phyloP scores from a whole-genome alignment of 2,888 invertebrate species.

The Chrysolina haemoptera region DNA sequence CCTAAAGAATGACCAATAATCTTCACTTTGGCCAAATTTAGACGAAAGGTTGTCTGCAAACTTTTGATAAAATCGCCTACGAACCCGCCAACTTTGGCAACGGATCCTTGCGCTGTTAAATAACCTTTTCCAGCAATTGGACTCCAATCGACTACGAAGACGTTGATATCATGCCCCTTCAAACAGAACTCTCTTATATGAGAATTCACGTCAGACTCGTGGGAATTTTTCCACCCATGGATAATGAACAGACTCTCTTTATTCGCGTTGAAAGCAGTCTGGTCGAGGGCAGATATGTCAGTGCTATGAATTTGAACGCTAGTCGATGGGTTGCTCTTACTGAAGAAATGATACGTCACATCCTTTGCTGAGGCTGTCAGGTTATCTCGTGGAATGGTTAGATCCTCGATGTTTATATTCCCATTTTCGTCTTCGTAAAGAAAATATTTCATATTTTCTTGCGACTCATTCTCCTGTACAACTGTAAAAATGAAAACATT shows the following conservation, averaged over 20 bases:
- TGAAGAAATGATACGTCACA: conserved; percentile 57
- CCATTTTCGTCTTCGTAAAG: conserved; percentile 46
- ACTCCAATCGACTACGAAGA: conserved; percentile 65
- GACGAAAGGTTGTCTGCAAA: background rate
- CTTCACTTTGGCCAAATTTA: conserved; percentile 39
- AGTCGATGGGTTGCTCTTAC: conserved; percentile 47
- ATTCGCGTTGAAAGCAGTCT: conserved; percentile 50
- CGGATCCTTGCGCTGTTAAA: conserved; percentile 49
- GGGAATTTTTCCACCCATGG: conserved; percentile 62
- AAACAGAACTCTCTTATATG: conserved; percentile 56
- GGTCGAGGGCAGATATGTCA: conserved; percentile 30
- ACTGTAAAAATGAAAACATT: background rate
- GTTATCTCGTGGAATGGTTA: conserved; percentile 23
- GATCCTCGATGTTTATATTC: conserved; percentile 46
- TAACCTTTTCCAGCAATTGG: conserved; percentile 47
- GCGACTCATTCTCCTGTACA: background rate
- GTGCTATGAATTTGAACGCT: conserved; percentile 42
- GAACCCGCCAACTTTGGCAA: conserved; percentile 54
- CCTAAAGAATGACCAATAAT: conserved; percentile 59
- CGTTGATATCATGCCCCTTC: conserved; percentile 57
- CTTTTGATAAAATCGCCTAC: conserved; percentile 43
- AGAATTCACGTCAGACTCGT: conserved; percentile 55
- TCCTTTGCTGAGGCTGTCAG: conserved; percentile 46
- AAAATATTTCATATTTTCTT: conserved; percentile 37
- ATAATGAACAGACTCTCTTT: conserved; percentile 59